Base-by-base conservation (phyloP, 2,797 vertebrate species). In the Neostethus bicornis region DNA sequence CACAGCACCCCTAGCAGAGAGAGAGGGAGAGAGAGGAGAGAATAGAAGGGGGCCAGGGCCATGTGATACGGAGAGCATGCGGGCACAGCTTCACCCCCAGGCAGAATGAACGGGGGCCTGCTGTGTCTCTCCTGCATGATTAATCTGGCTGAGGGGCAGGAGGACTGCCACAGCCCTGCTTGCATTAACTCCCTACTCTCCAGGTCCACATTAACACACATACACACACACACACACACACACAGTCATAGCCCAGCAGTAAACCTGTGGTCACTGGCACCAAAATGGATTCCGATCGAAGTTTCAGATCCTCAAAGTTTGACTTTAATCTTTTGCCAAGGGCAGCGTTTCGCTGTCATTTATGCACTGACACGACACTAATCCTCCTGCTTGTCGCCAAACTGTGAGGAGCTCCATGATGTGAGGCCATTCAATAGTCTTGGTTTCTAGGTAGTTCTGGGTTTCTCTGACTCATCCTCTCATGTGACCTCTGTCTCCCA, bases 81-180 rank as follows among this genome's bases (percentile, higher is more conserved):
- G 91, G 93, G 93, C 93, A 93, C 91, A 90, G 91, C 92, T 94
- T 92, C 92, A 92, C 93, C 94, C 94, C 92, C 91, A 93, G 92
- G 94, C 90, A 81, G 88, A 92, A 91, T 91, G 92, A 93, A 92
- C 92, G 86, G 88, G 87, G 92, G 93, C 94, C 94, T 95, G 94
- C 94, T 95, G 93, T 92, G 93, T 93, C 92, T 94, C 93, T 94
- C 92, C 93, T 94, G 94, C 94, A 95, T 95, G 94, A 96, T 95
- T 95, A 95, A 95, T 95, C 94, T 95, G 93, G 93, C 95, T 96
- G 93, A 94, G 93, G 93, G 94, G 94, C 94, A 95, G 93, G 91
- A 94, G 91, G 90, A 92, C 91, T 91, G 93, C 93, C 91, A 93
- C 91, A 92, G 92, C 90, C 92, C 87, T 86, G 81, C 84, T 84